Conservation (phyloP, 2,113 vertebrate species). For the Catharus bicknelli region DNA sequence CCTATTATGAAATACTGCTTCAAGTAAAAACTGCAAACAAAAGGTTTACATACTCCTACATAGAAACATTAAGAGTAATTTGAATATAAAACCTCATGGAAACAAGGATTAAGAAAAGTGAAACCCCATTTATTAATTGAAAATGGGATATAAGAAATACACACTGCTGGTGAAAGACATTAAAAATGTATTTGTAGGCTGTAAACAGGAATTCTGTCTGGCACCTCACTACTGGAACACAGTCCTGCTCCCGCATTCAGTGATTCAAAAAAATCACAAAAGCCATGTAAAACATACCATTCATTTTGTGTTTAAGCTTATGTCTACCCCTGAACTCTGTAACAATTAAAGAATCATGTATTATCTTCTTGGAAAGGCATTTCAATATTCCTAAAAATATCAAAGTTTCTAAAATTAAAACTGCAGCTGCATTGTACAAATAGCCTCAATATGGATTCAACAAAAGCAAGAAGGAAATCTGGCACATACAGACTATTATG, state of each 20-base stretch:
- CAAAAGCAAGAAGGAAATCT: slow-evolving; percentile 63
- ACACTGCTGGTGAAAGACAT: not conserved
- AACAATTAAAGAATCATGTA: slow-evolving; percentile 48
- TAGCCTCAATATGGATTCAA: slow-evolving; percentile 37
- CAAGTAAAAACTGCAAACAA: not conserved
- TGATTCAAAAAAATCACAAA: not conserved
- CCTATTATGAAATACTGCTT: not conserved
- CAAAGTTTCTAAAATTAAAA: slow-evolving; percentile 61
- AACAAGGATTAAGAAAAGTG: not conserved
- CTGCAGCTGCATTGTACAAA: slow-evolving; percentile 48
- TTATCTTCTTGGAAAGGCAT: slow-evolving; percentile 59
- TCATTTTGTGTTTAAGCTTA: not conserved
- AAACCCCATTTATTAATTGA: not conserved
- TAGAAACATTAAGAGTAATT: not conserved
- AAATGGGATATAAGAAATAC: not conserved
- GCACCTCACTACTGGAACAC: not conserved
- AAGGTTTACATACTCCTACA: not conserved
- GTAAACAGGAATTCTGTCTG: not conserved
- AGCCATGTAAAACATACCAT: not conserved
- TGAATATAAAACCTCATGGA: not conserved
- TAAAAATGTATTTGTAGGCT: not conserved
- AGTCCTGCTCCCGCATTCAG: not conserved
- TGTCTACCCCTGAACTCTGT: not conserved
- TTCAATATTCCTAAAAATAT: slow-evolving; percentile 60
- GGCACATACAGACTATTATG: slow-evolving; percentile 42